phyloP scores from a whole-genome alignment of 2,113 vertebrate species.

The Gobius niger region DNA sequence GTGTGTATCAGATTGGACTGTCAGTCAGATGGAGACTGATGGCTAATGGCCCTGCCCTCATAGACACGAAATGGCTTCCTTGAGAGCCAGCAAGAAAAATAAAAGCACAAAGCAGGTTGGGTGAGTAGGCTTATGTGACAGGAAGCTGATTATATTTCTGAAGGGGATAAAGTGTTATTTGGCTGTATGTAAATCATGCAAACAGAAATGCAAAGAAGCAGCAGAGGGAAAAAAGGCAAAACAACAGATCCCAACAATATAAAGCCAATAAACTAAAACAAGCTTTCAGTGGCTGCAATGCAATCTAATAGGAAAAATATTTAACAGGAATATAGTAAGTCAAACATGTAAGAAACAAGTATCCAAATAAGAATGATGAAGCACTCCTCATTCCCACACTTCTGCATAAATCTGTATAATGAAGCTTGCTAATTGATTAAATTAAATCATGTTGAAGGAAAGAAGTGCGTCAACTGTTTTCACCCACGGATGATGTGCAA shows the following conservation, averaged over 20 bases:
- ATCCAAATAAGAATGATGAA: not conserved
- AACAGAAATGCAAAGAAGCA: not conserved
- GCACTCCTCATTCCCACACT: constrained; percentile 7
- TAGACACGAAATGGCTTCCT: constrained; percentile 31
- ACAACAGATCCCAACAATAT: not conserved
- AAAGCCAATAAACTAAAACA: not conserved
- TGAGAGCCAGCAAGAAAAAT: constrained; percentile 17
- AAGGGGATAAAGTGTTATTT: constrained; percentile 1
- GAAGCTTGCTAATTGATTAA: constrained; percentile 70
- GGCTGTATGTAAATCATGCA: not conserved
- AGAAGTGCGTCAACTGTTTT: constrained; percentile 15
- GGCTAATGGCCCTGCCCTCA: constrained; percentile 52
- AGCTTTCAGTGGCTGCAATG: not conserved
- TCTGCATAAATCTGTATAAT: constrained; percentile 50
- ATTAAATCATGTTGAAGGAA: constrained; percentile 60
- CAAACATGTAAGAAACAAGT: not conserved
- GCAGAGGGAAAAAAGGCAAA: not conserved
- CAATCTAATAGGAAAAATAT: not conserved
- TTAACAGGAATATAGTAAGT: not conserved
- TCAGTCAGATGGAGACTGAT: constrained; percentile 69
- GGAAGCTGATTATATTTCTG: constrained; percentile 24
- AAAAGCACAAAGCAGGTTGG: not conserved
- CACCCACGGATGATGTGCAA: constrained; percentile 25
- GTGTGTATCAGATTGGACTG: constrained; percentile 70
- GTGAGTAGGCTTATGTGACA: constrained; percentile 7